Percentiles rank a stretch among this genome's conserved stretches.
Evolutionary conservation across 23 tunicate genomes (phyloP).

Genomic region (Halocynthia roretzi): DNA sequence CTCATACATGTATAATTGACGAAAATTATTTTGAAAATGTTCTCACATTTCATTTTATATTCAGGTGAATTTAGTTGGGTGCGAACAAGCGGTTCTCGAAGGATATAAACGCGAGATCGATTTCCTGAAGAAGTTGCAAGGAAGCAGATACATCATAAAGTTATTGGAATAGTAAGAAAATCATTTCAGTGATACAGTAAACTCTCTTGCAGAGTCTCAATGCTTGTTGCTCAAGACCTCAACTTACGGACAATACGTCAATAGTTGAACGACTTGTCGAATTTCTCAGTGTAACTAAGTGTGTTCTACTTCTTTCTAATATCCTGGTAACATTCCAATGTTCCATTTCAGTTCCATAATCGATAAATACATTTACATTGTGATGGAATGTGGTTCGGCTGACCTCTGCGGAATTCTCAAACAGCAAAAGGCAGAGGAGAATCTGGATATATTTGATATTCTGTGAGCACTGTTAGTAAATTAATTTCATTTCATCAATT

Average conservation of each 20-base stretch:
- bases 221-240: no score
- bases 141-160: slow-evolving; percentile 53
- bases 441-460: slow-evolving; percentile 43
- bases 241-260: no score
- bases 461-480: neutral
- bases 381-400: slow-evolving; percentile 77
- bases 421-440: slow-evolving; percentile 8
- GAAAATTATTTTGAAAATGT: no score
- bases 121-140: slow-evolving; percentile 43
- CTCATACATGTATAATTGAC: no score
- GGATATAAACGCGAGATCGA: slow-evolving; percentile 70
- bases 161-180: slow-evolving; percentile 44
- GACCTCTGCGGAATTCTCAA: slow-evolving; percentile 52
- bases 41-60: neutral
- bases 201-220: no score
- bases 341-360: slow-evolving; percentile 22
- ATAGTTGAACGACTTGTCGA: no score
- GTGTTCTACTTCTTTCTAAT: neutral
- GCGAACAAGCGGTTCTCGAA: slow-evolving; percentile 38
- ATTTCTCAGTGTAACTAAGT: no score
- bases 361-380: slow-evolving; percentile 24
- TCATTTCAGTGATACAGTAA: no score
- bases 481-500: neutral
- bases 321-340: neutral
- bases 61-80: slow-evolving; percentile 34